Base-by-base conservation (phyloP, 2,113 vertebrate genomes). In the rabbit (Oryctolagus cuniculus) region DNA sequence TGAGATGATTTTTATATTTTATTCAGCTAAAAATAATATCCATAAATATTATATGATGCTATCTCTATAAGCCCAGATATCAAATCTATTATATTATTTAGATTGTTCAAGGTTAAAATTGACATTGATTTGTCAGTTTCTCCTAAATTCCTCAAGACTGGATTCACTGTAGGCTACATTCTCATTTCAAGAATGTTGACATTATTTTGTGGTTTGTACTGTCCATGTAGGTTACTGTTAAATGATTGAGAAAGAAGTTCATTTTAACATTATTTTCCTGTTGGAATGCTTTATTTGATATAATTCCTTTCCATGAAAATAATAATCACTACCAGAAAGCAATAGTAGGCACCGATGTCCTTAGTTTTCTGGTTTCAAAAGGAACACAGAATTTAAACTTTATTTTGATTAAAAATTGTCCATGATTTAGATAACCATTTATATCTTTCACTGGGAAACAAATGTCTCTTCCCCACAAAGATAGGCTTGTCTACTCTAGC, bases 381-480 rank as follows among this genome's bases (percentile, higher is more conserved):
- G 87, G 63, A 95, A 67, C 63, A 72, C 29, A 94, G 74, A 85
- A 72, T 80, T 97, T 84, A 95, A 96, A 91, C 83, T 91, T 92
- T 10, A 51, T 75, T 70, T 19, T 94, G 16, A 31, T 89, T 97
- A 96, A 96, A 97, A 97, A 15, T 84, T 49, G 27, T 91, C 89
- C 91, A 55, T 38, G 72, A 87, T 93, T 97, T 97, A 94, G 95
- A 70, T 93, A 95, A 97, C 89, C 97, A 88, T 97, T 97, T 97
- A 83, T 95, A 91, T 94, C 95, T 97, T 96, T 89, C 29, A 93
- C 87, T 96, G 80, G 96, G 97, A 97, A 97, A 97, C 96, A 97
- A 91, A 44, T 96, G 83, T 78, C 93, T 93, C 87, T 97, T 98
- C 93, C 92, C 27, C 75, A 87, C 94, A 94, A 94, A 94, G 93